Evolutionary conservation across 2,888 invertebrate genomes (phyloP).

Genomic region (Hyalella azteca): DNA sequence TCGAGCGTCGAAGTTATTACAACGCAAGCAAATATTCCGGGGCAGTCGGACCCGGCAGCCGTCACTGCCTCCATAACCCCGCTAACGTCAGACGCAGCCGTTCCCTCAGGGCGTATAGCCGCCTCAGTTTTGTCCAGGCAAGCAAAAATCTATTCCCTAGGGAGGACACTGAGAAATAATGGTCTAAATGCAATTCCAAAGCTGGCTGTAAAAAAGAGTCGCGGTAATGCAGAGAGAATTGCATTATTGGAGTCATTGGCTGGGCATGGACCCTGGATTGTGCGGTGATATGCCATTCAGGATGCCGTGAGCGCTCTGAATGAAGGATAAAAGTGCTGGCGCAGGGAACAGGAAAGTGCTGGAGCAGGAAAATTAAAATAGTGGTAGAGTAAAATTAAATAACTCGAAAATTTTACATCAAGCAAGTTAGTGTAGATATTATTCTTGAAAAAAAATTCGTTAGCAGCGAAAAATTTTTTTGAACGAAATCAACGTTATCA

Average conservation of each 20-base stretch:
- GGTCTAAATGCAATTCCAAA: constrained; percentile 22
- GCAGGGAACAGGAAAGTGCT: too few species aligned
- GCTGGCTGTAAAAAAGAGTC: constrained; percentile 7
- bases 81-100: not conserved
- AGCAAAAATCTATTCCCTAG: constrained; percentile 34
- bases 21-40: constrained; percentile 20
- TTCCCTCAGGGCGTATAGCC: not conserved
- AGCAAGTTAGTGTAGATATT: too few species aligned
- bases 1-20: not conserved
- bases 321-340: too few species aligned
- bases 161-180: not conserved
- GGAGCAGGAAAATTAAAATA: not conserved
- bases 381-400: not conserved
- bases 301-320: too few species aligned
- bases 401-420: not conserved
- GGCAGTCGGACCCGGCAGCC: constrained; percentile 17
- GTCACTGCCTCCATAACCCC: constrained; percentile 7
- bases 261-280: constrained; percentile 19
- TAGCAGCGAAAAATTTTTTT: too few species aligned
- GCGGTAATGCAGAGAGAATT: constrained; percentile 24
- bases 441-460: too few species aligned
- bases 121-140: constrained; percentile 4
- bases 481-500: too few species aligned
- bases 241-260: constrained; percentile 23
- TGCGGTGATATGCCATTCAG: constrained; percentile 8